Conservation (phyloP, 2,888 invertebrate genomes). For the Tyria jacobaeae region DNA sequence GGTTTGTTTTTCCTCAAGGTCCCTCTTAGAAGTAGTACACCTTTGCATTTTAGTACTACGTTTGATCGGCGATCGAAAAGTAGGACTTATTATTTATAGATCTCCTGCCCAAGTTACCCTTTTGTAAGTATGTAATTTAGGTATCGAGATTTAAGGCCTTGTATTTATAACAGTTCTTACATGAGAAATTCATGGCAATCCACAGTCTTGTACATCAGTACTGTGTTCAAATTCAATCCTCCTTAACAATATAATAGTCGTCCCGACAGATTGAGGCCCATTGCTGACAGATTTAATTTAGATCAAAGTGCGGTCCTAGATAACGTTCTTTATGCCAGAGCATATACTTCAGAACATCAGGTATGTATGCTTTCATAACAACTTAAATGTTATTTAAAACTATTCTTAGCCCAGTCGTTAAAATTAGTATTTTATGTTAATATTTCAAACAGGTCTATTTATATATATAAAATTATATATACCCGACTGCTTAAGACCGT, state of each 20-base stretch:
- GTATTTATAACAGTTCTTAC: not conserved
- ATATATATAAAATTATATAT: too few relatives aligned
- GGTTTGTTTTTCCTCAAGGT: too few relatives aligned
- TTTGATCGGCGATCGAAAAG: too few relatives aligned
- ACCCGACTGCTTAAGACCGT: too few relatives aligned
- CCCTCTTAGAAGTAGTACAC: too few relatives aligned
- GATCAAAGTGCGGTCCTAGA: conserved; percentile 91
- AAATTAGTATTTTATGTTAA: too few relatives aligned
- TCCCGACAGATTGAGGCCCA: conserved; percentile 90
- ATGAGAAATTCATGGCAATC: conserved; percentile 12
- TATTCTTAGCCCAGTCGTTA: not conserved
- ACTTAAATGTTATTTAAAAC: not conserved
- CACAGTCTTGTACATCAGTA: not conserved
- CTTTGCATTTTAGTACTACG: too few relatives aligned
- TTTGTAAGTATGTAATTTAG: too few relatives aligned
- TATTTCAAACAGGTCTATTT: not conserved
- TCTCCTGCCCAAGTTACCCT: too few relatives aligned
- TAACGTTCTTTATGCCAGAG: conserved; percentile 93
- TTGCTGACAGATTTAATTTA: conserved; percentile 91
- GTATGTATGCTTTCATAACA: conserved; percentile 48
- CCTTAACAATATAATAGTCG: conserved; percentile 81
- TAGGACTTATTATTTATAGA: too few relatives aligned
- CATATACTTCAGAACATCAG: conserved; percentile 94
- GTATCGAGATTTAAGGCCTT: not conserved
- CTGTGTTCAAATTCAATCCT: conserved; percentile 10